phyloP scores from a whole-genome alignment of 2,888 invertebrate genomes.

The Drosophila mercatorum region DNA sequence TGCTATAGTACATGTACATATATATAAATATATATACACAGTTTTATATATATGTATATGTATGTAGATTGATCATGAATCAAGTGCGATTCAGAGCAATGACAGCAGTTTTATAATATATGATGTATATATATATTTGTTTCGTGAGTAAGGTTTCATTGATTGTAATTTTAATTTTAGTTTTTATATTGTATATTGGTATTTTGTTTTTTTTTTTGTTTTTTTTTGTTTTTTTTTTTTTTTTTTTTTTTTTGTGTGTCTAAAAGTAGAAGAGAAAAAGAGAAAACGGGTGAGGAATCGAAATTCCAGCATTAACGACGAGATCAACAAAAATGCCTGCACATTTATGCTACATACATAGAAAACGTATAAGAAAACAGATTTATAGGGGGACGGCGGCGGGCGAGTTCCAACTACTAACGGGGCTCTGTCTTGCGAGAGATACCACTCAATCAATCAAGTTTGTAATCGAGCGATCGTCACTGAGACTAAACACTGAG shows the following conservation, averaged over 20 bases:
- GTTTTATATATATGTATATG: conserved; percentile 21
- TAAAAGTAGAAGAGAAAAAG: conserved; percentile 77
- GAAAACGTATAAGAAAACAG: conserved; percentile 15
- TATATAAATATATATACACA: conserved; percentile 1
- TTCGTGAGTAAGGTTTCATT: conserved; percentile 2
- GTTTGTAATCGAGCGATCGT: background rate
- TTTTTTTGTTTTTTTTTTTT: conserved; percentile 14
- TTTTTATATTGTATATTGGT: background rate
- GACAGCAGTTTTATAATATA: conserved; percentile 6
- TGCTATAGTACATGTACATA: conserved; percentile 41
- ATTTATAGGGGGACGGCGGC: background rate
- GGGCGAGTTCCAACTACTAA: background rate
- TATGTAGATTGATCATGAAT: conserved; percentile 18
- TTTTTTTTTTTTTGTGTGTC: conserved; percentile 17
- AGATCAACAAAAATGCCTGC: conserved; percentile 48
- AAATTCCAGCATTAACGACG: conserved; percentile 81
- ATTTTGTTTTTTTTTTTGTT: background rate
- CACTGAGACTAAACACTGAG: background rate
- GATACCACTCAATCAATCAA: background rate
- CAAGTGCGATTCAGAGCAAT: conserved; percentile 15
- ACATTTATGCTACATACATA: conserved; percentile 47
- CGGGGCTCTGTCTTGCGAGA: background rate
- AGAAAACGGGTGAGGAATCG: conserved; percentile 80
- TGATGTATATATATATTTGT: background rate
- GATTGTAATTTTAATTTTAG: conserved; percentile 11